These are phyloP conservation scores for Ellobius talpinus DNA, from an alignment of 2,113 vertebrate species.

Conservation along the genomic window DNA sequence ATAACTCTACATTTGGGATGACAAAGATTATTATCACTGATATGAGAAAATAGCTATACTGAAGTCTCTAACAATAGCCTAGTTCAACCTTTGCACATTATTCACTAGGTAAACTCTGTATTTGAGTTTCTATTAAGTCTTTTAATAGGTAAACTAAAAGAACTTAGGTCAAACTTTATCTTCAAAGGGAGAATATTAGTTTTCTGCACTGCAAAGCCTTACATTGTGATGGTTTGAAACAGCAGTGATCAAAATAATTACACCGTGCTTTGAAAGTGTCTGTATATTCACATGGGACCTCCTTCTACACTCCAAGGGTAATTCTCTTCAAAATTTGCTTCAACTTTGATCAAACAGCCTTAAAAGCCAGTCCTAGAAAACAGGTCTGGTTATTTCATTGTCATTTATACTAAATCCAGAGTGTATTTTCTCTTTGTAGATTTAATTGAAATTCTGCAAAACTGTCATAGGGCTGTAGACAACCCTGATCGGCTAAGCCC, in stretches of 20 bases:
- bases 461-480: neutral
- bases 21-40: neutral
- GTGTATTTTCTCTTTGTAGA: conserved; percentile 13
- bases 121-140: neutral
- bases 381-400: neutral
- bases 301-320: neutral
- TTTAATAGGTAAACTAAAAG: conserved; percentile 15
- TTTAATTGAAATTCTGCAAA: conserved; percentile 50
- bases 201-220: conserved; percentile 67
- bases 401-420: neutral
- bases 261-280: neutral
- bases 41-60: neutral
- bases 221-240: conserved; percentile 28
- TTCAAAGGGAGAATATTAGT: conserved; percentile 32
- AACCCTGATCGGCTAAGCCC: neutral
- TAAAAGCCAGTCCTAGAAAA: conserved; percentile 25
- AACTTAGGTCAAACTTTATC: conserved; percentile 43
- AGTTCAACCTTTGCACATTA: neutral
- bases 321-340: conserved; percentile 46
- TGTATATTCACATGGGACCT: neutral
- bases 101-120: neutral
- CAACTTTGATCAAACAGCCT: conserved; percentile 60
- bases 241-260: conserved; percentile 63
- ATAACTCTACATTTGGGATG: neutral
- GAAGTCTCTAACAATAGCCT: neutral